phyloP scores from a whole-genome alignment of 2,797 vertebrate species.

The Diceros bicornis region DNA sequence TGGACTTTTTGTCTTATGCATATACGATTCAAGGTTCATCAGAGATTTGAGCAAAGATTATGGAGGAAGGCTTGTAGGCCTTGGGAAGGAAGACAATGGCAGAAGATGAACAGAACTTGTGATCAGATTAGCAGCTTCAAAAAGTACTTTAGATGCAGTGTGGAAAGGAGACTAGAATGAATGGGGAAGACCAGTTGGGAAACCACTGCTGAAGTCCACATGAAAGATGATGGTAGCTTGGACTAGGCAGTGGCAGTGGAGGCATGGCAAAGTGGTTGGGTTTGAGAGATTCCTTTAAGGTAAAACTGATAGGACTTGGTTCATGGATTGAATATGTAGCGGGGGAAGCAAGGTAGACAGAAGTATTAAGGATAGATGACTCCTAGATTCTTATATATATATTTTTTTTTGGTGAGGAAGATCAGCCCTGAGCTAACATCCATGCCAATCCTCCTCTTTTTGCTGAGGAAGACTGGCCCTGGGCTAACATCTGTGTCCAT shows the following conservation, averaged over 20 bases:
- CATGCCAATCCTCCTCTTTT: too few species aligned
- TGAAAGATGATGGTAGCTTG: neutral
- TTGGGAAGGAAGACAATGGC: neutral
- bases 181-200: neutral
- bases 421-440: too few species aligned
- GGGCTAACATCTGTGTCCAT: too few species aligned
- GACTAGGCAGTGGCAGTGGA: too few species aligned
- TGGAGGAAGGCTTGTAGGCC: neutral
- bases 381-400: too few species aligned
- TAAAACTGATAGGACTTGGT: neutral
- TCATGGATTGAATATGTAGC: neutral
- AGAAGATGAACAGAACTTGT: neutral
- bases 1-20: neutral
- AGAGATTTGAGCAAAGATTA: neutral
- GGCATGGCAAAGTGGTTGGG: neutral
- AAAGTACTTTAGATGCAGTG: neutral
- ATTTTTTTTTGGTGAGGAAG: too few species aligned
- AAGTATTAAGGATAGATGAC: neutral
- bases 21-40: neutral
- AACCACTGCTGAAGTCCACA: neutral
- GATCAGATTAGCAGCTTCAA: neutral
- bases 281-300: neutral
- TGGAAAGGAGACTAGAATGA: neutral
- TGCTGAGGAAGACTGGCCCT: too few species aligned
- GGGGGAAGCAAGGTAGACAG: neutral